These are phyloP conservation scores for Lepidothrix coronata DNA, from an alignment of 2,113 vertebrate species.

Conservation along the genomic window DNA sequence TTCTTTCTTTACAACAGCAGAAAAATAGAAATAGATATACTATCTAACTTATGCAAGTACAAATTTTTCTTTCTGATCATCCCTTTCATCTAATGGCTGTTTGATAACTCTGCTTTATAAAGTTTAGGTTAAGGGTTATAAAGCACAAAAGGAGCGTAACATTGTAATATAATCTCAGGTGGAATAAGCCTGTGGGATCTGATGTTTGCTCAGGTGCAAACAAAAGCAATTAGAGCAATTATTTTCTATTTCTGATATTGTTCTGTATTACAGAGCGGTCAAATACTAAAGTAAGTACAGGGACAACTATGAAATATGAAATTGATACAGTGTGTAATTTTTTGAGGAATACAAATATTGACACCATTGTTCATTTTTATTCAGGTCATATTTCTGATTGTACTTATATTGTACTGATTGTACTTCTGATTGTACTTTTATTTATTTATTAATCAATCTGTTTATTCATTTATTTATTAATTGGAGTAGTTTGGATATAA, in stretches of 20 bases:
- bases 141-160: neutral
- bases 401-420: no score
- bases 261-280: neutral
- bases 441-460: neutral
- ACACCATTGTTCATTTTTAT: neutral
- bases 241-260: neutral
- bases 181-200: neutral
- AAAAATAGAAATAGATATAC: neutral
- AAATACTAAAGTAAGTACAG: neutral
- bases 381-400: neutral
- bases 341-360: neutral
- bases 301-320: neutral
- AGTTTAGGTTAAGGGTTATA: neutral
- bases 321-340: neutral
- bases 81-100: neutral
- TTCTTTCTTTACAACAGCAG: neutral
- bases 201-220: neutral
- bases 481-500: neutral
- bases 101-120: neutral
- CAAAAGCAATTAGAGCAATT: neutral
- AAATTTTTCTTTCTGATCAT: neutral
- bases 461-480: neutral
- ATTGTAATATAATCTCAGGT: neutral
- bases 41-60: neutral
- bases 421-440: neutral